Evolutionary conservation across 2,113 vertebrate species (phyloP).

Genomic region (Bujurquina vittata): DNA sequence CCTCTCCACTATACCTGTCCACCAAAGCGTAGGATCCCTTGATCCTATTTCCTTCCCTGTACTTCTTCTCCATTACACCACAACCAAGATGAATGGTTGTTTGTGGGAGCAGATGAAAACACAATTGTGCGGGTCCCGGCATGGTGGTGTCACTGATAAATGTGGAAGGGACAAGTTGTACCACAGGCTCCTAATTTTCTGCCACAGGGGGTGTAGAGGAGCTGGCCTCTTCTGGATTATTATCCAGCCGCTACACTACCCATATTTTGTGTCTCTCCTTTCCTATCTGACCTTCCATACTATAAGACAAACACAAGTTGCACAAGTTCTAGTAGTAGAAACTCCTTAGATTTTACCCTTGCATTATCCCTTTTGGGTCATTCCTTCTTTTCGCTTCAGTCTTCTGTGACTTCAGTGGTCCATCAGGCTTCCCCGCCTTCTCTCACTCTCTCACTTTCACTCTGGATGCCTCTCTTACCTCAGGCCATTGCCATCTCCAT

Average conservation of each 20-base stretch:
- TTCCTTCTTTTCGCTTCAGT: background rate
- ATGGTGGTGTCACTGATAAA: conserved; percentile 67
- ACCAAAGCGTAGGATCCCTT: conserved; percentile 61
- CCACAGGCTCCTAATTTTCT: conserved; percentile 52
- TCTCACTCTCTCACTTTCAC: background rate
- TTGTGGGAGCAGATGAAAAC: conserved; percentile 60
- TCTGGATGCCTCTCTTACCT: background rate
- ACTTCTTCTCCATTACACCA: conserved; percentile 56
- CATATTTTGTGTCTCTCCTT: background rate
- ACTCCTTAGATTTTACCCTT: background rate
- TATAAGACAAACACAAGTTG: background rate
- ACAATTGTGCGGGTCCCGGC: conserved; percentile 58
- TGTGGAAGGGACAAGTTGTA: conserved; percentile 57
- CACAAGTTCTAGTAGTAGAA: background rate
- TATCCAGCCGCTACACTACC: background rate
- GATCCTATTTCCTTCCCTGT: conserved; percentile 56
- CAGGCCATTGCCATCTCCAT: conserved; percentile 33
- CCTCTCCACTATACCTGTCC: conserved; percentile 64
- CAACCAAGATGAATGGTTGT: conserved; percentile 56
- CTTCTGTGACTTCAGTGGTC: conserved; percentile 1
- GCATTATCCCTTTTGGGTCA: background rate
- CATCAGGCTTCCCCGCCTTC: background rate
- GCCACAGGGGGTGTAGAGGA: conserved; percentile 31
- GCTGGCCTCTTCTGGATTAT: conserved; percentile 11
- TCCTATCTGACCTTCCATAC: background rate